phyloP scores from a whole-genome alignment of 2,888 invertebrate species.

The Cordilura impudica region DNA sequence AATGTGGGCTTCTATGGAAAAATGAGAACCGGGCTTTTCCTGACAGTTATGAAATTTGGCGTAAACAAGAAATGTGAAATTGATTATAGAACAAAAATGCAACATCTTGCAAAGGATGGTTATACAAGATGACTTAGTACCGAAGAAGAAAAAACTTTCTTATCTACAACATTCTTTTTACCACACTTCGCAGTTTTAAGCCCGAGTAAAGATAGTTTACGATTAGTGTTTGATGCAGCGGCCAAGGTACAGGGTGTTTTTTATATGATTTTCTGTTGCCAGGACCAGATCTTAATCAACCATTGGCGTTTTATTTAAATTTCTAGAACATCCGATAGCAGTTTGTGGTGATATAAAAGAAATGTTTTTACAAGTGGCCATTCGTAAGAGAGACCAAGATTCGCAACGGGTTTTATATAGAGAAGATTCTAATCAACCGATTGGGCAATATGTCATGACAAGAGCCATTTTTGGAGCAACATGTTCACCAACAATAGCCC shows the following conservation, averaged over 20 bases:
- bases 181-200: slow-evolving; percentile 44
- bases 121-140: slow-evolving; percentile 20
- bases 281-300: slow-evolving; percentile 67
- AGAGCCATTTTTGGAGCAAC: slow-evolving; percentile 32
- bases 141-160: slow-evolving; percentile 1
- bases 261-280: slow-evolving; percentile 66
- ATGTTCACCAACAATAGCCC: slow-evolving; percentile 46
- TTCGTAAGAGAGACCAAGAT: slow-evolving; percentile 65
- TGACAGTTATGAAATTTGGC: slow-evolving; percentile 51
- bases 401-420: slow-evolving; percentile 67
- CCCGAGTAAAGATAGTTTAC: slow-evolving; percentile 34
- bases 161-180: slow-evolving; percentile 24
- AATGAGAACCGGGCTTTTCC: slow-evolving; percentile 28
- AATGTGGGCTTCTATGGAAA: slow-evolving; percentile 56
- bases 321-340: slow-evolving; percentile 65
- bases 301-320: slow-evolving; percentile 68
- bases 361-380: slow-evolving; percentile 70
- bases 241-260: slow-evolving; percentile 59
- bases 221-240: slow-evolving; percentile 70
- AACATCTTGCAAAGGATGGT: slow-evolving; percentile 28
- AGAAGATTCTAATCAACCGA: not conserved
- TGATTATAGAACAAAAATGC: slow-evolving; percentile 40
- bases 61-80: slow-evolving; percentile 22
- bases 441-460: slow-evolving; percentile 37
- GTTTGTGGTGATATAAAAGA: slow-evolving; percentile 70